Conservation (phyloP, 1,140 invertebrate species). For the Ostrea denselamellosa region DNA sequence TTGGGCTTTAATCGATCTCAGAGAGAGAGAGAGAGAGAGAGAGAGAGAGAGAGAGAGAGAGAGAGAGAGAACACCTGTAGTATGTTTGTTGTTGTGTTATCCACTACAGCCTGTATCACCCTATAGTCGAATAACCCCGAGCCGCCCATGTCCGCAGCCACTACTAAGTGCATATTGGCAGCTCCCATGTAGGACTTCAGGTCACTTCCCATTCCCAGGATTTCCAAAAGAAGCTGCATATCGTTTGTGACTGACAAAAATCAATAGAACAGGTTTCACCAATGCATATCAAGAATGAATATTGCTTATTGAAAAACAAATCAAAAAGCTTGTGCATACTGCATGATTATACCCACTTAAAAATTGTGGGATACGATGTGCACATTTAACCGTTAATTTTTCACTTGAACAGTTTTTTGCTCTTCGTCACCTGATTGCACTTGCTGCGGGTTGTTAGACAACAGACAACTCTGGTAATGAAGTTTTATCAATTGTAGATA, state of each 20-base stretch:
- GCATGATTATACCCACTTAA: too few species aligned
- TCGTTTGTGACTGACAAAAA: background rate
- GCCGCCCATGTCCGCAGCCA: background rate
- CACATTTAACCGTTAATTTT: too few species aligned
- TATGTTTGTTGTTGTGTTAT: background rate
- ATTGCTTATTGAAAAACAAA: too few species aligned
- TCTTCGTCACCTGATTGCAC: background rate
- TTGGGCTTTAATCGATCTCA: too few species aligned
- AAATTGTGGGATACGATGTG: too few species aligned
- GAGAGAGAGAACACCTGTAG: background rate
- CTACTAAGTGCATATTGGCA: background rate
- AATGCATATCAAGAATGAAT: too few species aligned
- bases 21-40: too few species aligned
- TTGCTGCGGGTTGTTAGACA: background rate
- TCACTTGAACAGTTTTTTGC: too few species aligned
- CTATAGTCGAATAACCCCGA: conserved; percentile 2
- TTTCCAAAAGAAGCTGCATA: background rate
- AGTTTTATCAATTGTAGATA: conserved; percentile 4
- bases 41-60: background rate
- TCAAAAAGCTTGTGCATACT: too few species aligned
- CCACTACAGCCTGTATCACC: background rate
- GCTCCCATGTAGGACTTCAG: background rate
- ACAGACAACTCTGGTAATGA: conserved; percentile 4
- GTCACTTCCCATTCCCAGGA: background rate
- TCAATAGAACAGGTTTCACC: too few species aligned